Evolutionary conservation across 1,140 invertebrate species (phyloP), one percentile per base, ranked within the genome.

Genomic region (Drosophila albomicans): DNA sequence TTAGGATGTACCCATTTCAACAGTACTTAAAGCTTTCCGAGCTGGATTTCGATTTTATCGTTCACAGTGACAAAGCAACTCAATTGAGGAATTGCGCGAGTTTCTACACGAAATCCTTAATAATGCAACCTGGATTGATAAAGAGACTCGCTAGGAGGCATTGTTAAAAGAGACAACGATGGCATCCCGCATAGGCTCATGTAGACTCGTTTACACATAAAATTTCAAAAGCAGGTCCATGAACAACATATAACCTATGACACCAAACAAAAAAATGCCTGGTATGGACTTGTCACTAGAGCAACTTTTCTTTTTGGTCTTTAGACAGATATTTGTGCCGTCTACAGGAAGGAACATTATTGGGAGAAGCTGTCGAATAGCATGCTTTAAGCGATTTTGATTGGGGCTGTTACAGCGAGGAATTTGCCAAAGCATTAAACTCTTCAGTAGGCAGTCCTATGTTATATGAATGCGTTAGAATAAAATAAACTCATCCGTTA

Each of bases 281-380:
- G 98, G 97, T 2, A 89, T 98, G 5, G 95, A 96, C 82, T 93
- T 97, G 20, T 97, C 96, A 3, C 97, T 98, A 88, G 94, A 96
- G 28, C 97, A 98, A 92, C 93, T 98, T 48, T 99, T 99, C 92
- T 99, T 98, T 86, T 93, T 99, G 11, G 97, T 96, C 28, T 98
- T 98, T 92, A 97, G 20, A 25, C 20, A 25, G 20, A 25, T 25
- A 25, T 25, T 25, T 25, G 91, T 58, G 71, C 86, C 2, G 69
- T 61, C 0, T 91, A 91, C 43, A 38, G 91, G 58, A 75, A 88
- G 48, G 73, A 84, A 11, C 77, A 91, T 51, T 91, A 79, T 32
- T 91, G 90, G 90, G 74, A 88, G 63, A 86, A 91, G 57, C 41
- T 91, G 11, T 48, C 0, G 15, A 81, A 11, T 81, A 88, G 16